Base-by-base conservation (phyloP, 2,113 vertebrate species). In the Colaptes auratus region DNA sequence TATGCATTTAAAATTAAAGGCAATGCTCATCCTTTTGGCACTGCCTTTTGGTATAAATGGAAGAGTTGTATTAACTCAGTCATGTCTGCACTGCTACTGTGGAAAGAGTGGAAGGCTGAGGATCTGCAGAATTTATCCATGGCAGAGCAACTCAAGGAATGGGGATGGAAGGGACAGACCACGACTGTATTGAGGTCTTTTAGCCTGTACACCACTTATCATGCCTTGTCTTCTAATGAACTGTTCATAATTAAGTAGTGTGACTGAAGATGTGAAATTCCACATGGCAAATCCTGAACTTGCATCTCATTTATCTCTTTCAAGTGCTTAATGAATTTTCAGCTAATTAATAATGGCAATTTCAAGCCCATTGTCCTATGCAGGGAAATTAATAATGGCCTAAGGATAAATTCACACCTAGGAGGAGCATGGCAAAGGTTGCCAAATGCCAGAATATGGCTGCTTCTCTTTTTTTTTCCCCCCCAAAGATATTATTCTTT, bases 221-320 rank as follows among this genome's bases (percentile, higher is more conserved):
- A 71, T 4, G 20, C 36, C 18, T 78, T 86, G 65, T 93, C 90
- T 95, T 78, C 71, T 66, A 93, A 94, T 64, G 46, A 95, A 90
- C 25, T 42, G 7, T 33, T 96, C 72, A 53, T 86, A 94, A 89
- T 90, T 91, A 86, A 89, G 65, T 31, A 81, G 75, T 17, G 30
- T 61, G 60, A 83, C 80, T 59, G 63, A 95, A 92, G 84, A 92
- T 53, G 48, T 71, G 56, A 85, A 95, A 91, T 86, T 67, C 67
- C 88, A 95, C 70, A 67, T 69, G 76, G 79, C 58, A 91, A 89
- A 77, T 92, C 64, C 42, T 88, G 70, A 94, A 86, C 86, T 86
- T 90, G 52, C 36, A 81, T 80, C 31, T 96, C 90, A 88, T 96
- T 90, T 94, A 78, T 96, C 88, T 90, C 72, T 88, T 94, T 96